Evolutionary conservation across 2,888 invertebrate species (phyloP), one percentile per base, ranked within the genome.

Genomic region (Trissoscelio sp.): DNA sequence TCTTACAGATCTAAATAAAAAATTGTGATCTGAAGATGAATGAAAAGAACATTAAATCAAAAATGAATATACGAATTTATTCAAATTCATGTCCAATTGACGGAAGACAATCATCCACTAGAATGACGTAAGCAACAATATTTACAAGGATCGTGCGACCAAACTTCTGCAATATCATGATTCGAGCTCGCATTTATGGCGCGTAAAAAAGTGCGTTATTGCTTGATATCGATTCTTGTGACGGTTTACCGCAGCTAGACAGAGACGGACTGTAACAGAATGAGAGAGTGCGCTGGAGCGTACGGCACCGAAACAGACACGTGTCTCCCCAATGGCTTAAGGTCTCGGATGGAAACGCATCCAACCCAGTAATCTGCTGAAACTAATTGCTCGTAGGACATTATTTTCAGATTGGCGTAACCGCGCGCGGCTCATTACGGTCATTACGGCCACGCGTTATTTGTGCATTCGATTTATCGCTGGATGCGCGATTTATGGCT

Each of bases 371-470:
- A 78, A 81, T 81, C 77, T 34, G 72, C 73, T 73, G 73, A 72
- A 73, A 73, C 81, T 81, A 81, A 81, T 81, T 81, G 81, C 81
- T 77, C 77, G 77, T 73, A 67, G 81, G 77, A 81, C 81, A 78
- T 81, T 81, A 81, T 81, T 81, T 81, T 81, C 77, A 77, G 81
- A 81, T 81, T 69, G 81, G 73, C 77, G 72, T 55, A 77, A 78
- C 81, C 81, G 81, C 81, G 72, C 74, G 62, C 70, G 67, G 64
- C 74, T 80, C 80, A 80, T 80, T 80, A 80, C 79, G 73, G 69
- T 62, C 70, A 81, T 81, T 81, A 81, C 69, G 64, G 73, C 73
- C 69, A 64, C 69, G 81, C 81, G 78, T 81, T 78, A 78, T 81
- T 78, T 53, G 78, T 78, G 73, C 81, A 69, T 78, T 81, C 81